These are phyloP conservation scores for Ochotona curzoniae DNA, from an alignment of 2,113 vertebrate species.

Conservation along the genomic window DNA sequence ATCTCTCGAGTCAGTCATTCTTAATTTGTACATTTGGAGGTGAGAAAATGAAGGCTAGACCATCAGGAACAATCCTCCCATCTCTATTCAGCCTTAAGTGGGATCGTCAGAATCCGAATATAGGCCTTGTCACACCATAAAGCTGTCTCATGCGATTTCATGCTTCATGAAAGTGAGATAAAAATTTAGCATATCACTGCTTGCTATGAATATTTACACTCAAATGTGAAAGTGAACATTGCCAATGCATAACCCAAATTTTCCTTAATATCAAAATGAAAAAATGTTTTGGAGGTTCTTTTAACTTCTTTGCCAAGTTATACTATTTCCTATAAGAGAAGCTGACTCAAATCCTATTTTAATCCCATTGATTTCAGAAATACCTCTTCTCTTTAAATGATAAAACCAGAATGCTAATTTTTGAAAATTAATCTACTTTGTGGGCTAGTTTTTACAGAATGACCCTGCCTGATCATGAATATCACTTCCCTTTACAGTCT, in stretches of 20 bases:
- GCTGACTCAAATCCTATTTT: neutral
- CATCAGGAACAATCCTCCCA: neutral
- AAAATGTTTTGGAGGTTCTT: conserved; percentile 57
- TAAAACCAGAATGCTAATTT: neutral
- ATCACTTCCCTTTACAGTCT: neutral
- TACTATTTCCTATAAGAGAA: conserved; percentile 6
- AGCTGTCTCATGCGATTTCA: conserved; percentile 45
- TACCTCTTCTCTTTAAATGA: neutral
- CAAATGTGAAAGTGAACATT: conserved; percentile 48
- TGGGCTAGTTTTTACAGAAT: neutral
- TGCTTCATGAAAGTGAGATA: conserved; percentile 49
- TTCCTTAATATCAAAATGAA: conserved; percentile 49
- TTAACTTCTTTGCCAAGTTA: neutral
- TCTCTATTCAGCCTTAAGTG: neutral
- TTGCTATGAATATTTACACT: conserved; percentile 66
- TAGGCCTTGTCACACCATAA: conserved; percentile 1
- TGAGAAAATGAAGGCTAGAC: neutral
- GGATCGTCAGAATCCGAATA: neutral
- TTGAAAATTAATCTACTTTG: neutral
- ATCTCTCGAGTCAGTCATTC: neutral
- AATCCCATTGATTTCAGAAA: neutral
- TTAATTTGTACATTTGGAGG: neutral
- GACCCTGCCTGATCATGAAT: neutral
- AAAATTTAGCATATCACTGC: conserved; percentile 53
- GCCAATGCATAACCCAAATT: neutral